Evolutionary conservation across 2,797 vertebrate species (phyloP), one percentile per base, ranked within the genome.

Genomic region (Carduelis carduelis): DNA sequence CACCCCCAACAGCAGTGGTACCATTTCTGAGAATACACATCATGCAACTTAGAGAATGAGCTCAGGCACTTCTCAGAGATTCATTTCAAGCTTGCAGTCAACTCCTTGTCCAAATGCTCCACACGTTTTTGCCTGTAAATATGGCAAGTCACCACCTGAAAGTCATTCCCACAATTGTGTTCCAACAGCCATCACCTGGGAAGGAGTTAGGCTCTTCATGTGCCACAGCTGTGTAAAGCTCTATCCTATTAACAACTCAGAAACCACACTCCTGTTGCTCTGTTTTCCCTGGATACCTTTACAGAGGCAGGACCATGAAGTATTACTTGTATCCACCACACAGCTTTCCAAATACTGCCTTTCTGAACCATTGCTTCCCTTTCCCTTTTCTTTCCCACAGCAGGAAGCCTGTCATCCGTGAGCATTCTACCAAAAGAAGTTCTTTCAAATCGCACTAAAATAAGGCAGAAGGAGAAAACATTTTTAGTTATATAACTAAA

Each of bases 401-500:
- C 23, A 86, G 23, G 43, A 68, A 75, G 28, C 11, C 60, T 28
- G 16, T n/a, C 39, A 66, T 37, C 23, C 8, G 12, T 1, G 3
- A 16, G 7, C 27, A n/a, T 49, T 46, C 60, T 28, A 56, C 21
- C 5, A 6, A 39, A 70, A 85, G 63, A n/a, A 35, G 10, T 22
- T 39, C 11, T 30, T 44, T 79, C 50, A 41, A 80, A 52, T 17
- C 32, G 53, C 41, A 46, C 24, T 34, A 83, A 72, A 75, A n/a
- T 14, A 65, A 53, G 21, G 27, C 26, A 76, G 20, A 9, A 65
- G 14, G 2, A 83, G 53, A 49, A 93, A 57, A 43, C 39, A 46
- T 10, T 68, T 78, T 75, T 41, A 75, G 83, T 97, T 95, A 95
- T 60, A 22, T 93, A 96, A 96, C 80, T 52, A 34, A 61, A 68